phyloP scores from a whole-genome alignment of 2,888 invertebrate genomes.

The Elegia similella region DNA sequence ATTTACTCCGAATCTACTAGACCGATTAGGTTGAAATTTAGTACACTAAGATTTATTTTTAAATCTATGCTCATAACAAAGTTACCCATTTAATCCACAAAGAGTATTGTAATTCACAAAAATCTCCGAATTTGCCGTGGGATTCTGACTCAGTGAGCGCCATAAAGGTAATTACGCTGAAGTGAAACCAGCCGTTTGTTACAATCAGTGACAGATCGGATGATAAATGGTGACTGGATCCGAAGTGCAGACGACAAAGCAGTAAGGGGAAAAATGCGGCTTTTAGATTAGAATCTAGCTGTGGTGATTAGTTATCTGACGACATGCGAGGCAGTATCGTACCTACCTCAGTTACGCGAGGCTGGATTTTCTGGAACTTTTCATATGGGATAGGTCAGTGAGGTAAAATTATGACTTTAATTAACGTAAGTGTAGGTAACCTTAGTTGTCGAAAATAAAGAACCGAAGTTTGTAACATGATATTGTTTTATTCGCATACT shows the following conservation, averaged over 20 bases:
- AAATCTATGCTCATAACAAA: too few relatives aligned
- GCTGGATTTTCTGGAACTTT: too few relatives aligned
- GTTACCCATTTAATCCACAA: not conserved
- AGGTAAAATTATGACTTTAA: too few relatives aligned
- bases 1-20: too few relatives aligned
- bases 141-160: constrained; percentile 1
- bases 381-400: too few relatives aligned
- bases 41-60: too few relatives aligned
- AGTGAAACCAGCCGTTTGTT: constrained; percentile 35
- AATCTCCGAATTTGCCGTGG: not conserved
- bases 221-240: constrained; percentile 36
- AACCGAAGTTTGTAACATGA: too few relatives aligned
- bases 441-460: too few relatives aligned
- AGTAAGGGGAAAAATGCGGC: constrained; percentile 25
- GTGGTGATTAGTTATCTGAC: not conserved
- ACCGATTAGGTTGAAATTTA: too few relatives aligned
- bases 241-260: constrained; percentile 26
- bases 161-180: constrained; percentile 30
- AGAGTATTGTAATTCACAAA: not conserved
- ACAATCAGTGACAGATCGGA: constrained; percentile 30
- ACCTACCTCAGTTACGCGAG: too few relatives aligned
- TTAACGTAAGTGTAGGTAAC: too few relatives aligned
- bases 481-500: too few relatives aligned
- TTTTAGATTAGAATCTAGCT: constrained; percentile 4
- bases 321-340: not conserved